phyloP scores from a whole-genome alignment of 2,797 vertebrate species.

The Linurgus olivaceus region DNA sequence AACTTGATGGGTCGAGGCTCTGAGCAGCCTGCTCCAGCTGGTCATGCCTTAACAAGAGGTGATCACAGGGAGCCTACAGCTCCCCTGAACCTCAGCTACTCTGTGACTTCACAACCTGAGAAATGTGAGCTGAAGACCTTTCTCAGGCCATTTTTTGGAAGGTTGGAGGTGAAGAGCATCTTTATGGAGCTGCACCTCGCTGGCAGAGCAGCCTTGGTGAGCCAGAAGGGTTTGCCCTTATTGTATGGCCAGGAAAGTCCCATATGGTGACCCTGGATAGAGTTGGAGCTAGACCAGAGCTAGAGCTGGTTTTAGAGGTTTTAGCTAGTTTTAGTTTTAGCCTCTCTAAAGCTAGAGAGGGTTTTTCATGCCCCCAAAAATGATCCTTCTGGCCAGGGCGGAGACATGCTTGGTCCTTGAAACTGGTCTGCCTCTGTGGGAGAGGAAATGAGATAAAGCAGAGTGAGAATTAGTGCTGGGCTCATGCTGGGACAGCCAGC shows the following conservation, averaged over 20 bases:
- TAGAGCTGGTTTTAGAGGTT: neutral
- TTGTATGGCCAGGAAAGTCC: neutral
- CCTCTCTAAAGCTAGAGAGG: neutral
- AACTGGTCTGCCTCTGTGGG: neutral
- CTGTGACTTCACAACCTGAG: neutral
- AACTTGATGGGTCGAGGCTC: neutral
- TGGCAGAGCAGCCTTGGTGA: neutral
- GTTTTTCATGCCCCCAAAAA: neutral
- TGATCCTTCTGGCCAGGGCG: neutral
- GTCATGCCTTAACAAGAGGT: neutral
- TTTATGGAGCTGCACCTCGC: neutral
- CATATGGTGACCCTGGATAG: neutral
- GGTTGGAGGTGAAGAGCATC: neutral
- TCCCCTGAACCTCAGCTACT: neutral
- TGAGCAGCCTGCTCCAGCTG: neutral
- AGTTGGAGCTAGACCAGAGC: neutral
- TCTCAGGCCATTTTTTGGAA: neutral
- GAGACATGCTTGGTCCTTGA: neutral
- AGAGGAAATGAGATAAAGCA: neutral
- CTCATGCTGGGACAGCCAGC: neutral
- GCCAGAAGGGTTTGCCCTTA: neutral
- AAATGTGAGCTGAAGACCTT: neutral
- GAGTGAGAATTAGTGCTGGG: neutral
- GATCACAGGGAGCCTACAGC: neutral
- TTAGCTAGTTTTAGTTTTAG: neutral